Evolutionary conservation across 2,797 vertebrate genomes (phyloP), one percentile per base, ranked within the genome.

Genomic region (Melanotaenia nigrans): DNA sequence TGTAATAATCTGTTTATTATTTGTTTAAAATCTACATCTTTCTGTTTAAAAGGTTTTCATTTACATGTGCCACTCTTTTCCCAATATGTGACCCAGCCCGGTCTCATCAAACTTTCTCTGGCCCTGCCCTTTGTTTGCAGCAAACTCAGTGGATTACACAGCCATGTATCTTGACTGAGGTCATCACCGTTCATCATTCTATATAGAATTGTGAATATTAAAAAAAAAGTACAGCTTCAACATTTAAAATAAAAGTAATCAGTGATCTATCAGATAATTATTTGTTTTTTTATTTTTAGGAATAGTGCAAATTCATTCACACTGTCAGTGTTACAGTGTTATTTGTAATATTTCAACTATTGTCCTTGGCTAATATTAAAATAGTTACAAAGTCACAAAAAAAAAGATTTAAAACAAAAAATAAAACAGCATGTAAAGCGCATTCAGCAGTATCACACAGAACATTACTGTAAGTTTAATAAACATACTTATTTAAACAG

Each of bases 281-380:
- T 22, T 49, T 49, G 8, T 22, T 55, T 30, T 30, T 30, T 2
- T 18, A 55, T 30, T 40, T 32, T 42, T 22, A 56, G 40, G 51
- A 53, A 42, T 56, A 38, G 54, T 66, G 54, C 64, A 54, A 25
- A 54, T 25, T 54, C 5, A 54, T 25, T 13, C n/a, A 66, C 18
- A 55, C 63, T 4, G 24, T 66, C 25, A 53, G 30, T 28, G 51
- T 32, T 36, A 25, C 25, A 10, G 51, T n/a, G 35, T 40, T 10
- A 16, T 8, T 55, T 55, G 35, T 56, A 1, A 56, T 56, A 49
- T 66, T 40, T 56, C 35, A 32, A 14, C 18, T 10, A 36, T n/a
- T 56, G 36, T 56, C 36, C 64, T 56, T 1, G 4, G 53, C 53
- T 66, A 66, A 66, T 66, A 22, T 65, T 33, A 30, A 14, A 66